A percentile compares a stretch with the other conserved stretches of the same genome.
These are phyloP conservation scores for Euproctis similis DNA, from an alignment of 2,888 invertebrate genomes.

Conservation along the genomic window DNA sequence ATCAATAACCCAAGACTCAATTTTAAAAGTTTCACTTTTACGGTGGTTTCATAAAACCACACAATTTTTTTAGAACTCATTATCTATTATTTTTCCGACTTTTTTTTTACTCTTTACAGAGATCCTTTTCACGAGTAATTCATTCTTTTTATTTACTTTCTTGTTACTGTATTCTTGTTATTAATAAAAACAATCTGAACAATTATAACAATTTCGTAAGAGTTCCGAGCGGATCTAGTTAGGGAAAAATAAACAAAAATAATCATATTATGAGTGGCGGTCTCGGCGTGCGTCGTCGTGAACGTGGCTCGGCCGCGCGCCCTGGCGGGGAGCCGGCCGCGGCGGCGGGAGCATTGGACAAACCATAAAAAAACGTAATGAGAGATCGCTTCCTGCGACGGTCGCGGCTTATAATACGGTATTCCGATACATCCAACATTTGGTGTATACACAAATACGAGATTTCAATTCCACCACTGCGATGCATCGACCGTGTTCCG, in stretches of 20 bases:
- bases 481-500: conserved; percentile 2
- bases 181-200: no score
- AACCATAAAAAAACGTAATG: conserved; percentile 69
- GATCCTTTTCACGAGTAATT: no score
- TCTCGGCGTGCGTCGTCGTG: conserved; percentile 31
- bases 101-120: no score
- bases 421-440: conserved; percentile 23
- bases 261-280: conserved; percentile 32
- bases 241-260: conserved; percentile 26
- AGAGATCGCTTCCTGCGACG: conserved; percentile 71
- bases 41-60: no score
- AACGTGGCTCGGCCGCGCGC: conserved; percentile 24
- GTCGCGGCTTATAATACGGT: conserved; percentile 34
- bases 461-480: conserved; percentile 11
- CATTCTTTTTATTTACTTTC: no score
- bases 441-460: conserved; percentile 12
- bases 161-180: no score
- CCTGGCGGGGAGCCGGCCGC: no score
- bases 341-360: conserved; percentile 58
- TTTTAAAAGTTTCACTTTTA: no score
- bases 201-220: conserved; percentile 17
- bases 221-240: conserved; percentile 17
- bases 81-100: no score
- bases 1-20: no score
- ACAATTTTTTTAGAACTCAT: no score